Conservation (phyloP, 1,140 invertebrate genomes). For the Temnothorax longispinosus region DNA sequence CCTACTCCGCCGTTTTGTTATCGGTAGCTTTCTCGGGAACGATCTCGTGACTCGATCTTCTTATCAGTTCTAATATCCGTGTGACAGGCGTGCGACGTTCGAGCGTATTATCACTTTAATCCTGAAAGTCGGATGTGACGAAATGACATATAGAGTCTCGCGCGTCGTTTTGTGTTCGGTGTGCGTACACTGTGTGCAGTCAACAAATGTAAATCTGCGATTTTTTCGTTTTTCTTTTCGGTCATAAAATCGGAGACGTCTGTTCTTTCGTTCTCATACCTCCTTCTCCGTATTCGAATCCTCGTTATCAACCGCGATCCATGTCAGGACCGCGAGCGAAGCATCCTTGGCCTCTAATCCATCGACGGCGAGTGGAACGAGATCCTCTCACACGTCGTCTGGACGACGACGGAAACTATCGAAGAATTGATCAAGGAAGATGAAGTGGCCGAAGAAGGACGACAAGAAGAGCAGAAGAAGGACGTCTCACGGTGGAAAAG, state of each 20-base stretch:
- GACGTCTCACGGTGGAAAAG: conserved; percentile 20
- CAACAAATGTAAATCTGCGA: neutral
- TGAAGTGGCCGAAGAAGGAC: conserved; percentile 19
- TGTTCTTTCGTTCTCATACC: too few relatives aligned
- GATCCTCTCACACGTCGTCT: neutral
- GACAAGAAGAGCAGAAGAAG: conserved; percentile 44
- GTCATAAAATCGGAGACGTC: neutral
- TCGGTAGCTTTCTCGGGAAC: conserved; percentile 24
- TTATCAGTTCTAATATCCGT: conserved; percentile 22
- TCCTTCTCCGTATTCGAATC: neutral
- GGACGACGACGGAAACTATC: neutral
- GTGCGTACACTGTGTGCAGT: neutral
- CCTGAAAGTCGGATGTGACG: conserved; percentile 23
- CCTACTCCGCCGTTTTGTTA: conserved; percentile 26
- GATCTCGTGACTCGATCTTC: neutral
- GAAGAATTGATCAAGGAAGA: conserved; percentile 41
- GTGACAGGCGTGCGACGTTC: neutral
- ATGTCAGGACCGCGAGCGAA: neutral
- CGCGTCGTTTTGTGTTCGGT: neutral
- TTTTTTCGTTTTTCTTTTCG: neutral
- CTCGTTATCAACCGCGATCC: conserved; percentile 32
- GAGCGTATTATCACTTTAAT: neutral
- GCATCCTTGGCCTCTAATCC: conserved; percentile 23
- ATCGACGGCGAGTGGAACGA: neutral
- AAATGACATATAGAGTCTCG: neutral